Conservation (phyloP, 2,113 vertebrate genomes). For the Saguinus midas region DNA sequence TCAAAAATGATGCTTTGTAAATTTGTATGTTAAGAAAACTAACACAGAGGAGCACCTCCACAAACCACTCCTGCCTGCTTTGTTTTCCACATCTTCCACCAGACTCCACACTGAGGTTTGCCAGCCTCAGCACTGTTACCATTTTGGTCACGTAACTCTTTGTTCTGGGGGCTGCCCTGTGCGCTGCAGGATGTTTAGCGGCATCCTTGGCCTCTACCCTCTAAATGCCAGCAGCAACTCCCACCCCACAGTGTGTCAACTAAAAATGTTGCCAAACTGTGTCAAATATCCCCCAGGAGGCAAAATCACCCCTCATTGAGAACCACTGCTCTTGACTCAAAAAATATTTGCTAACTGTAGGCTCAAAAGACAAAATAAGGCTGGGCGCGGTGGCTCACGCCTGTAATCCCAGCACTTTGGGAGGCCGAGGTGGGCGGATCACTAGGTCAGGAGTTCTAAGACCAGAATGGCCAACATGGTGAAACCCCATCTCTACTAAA, state of each 20-base stretch:
- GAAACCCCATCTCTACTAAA: too few species aligned
- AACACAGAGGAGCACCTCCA: neutral
- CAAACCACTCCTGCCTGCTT: neutral
- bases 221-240: neutral
- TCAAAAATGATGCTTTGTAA: neutral
- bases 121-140: neutral
- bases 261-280: neutral
- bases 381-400: too few species aligned
- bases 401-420: too few species aligned
- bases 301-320: neutral
- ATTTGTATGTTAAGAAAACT: neutral
- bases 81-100: neutral
- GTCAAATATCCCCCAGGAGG: neutral
- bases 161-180: neutral
- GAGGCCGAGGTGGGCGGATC: too few species aligned
- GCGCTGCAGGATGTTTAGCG: neutral
- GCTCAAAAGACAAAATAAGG: neutral
- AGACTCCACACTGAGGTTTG: neutral
- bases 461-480: too few species aligned
- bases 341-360: neutral
- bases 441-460: too few species aligned
- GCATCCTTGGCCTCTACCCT: neutral
- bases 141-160: neutral
- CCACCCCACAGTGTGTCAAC: neutral
- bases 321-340: neutral